Evolutionary conservation across 2,888 invertebrate genomes (phyloP).

Genomic region (Hanleya hanleyi): DNA sequence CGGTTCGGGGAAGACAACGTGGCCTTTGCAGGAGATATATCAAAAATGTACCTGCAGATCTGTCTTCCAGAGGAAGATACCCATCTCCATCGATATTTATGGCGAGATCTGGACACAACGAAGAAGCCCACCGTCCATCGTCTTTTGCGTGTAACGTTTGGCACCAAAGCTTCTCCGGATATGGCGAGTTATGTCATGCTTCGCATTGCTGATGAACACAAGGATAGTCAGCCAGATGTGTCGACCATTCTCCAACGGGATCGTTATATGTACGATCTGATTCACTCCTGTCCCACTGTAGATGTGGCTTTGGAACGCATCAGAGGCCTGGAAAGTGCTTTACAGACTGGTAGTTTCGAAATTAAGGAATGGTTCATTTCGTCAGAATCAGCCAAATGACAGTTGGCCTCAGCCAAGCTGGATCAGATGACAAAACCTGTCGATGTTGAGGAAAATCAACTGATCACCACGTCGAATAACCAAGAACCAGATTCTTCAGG

Average conservation of each 20-base stretch:
- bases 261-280: neutral
- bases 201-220: neutral
- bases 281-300: neutral
- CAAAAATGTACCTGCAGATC: too few species aligned
- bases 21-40: too few species aligned
- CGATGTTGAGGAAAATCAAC: neutral
- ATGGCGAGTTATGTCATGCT: neutral
- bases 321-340: neutral
- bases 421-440: neutral
- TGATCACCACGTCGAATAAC: neutral
- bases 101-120: slow-evolving; percentile 11
- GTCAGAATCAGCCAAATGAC: neutral
- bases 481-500: neutral
- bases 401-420: neutral
- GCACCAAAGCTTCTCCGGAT: neutral
- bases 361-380: too few species aligned
- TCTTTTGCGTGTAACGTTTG: neutral
- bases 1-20: too few species aligned
- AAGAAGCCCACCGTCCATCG: neutral
- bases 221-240: neutral
- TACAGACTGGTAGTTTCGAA: too few species aligned
- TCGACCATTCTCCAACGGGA: neutral
- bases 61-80: too few species aligned
- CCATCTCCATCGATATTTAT: slow-evolving; percentile 10
- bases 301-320: neutral